A percentile compares a stretch with the other conserved stretches of the same genome.
phyloP scores from a whole-genome alignment of 1,140 invertebrate genomes.

The Chymomyza costata region DNA sequence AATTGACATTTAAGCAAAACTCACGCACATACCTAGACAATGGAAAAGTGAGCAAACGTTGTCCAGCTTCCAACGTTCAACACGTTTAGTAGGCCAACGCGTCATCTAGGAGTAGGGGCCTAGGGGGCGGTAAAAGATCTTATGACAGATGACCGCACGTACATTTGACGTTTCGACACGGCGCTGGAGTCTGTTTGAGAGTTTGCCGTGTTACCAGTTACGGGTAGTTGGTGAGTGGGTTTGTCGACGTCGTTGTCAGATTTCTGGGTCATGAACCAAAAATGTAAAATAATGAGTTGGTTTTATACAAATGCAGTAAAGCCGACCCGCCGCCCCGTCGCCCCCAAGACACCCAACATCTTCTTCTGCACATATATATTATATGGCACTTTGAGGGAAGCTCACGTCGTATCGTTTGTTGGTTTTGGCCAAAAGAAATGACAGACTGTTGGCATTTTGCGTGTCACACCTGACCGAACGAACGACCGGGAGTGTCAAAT shows the following conservation, averaged over 20 bases:
- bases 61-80: too few species aligned
- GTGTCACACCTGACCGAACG: slow-evolving; percentile 15
- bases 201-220: slow-evolving; percentile 20
- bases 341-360: background rate
- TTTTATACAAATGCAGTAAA: slow-evolving; percentile 22
- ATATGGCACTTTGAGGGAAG: too few species aligned
- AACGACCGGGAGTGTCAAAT: slow-evolving; percentile 10
- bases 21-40: slow-evolving; percentile 57
- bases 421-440: too few species aligned
- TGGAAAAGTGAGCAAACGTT: slow-evolving; percentile 20
- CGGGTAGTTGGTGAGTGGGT: slow-evolving; percentile 14
- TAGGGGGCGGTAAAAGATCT: slow-evolving; percentile 24
- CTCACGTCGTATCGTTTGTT: too few species aligned
- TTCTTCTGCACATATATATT: too few species aligned
- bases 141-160: slow-evolving; percentile 71
- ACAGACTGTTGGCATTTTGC: background rate
- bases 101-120: slow-evolving; percentile 2
- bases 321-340: too few species aligned
- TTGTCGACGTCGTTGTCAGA: background rate
- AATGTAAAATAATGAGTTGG: slow-evolving; percentile 68
- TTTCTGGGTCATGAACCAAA: slow-evolving; percentile 69
- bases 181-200: slow-evolving; percentile 6
- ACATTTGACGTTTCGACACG: slow-evolving; percentile 46
- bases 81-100: slow-evolving; percentile 57
- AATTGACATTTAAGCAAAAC: slow-evolving; percentile 72